A percentile compares a stretch with the other conserved stretches of the same genome.
phyloP scores from a whole-genome alignment of 2,113 vertebrate species.

The Mobula hypostoma region DNA sequence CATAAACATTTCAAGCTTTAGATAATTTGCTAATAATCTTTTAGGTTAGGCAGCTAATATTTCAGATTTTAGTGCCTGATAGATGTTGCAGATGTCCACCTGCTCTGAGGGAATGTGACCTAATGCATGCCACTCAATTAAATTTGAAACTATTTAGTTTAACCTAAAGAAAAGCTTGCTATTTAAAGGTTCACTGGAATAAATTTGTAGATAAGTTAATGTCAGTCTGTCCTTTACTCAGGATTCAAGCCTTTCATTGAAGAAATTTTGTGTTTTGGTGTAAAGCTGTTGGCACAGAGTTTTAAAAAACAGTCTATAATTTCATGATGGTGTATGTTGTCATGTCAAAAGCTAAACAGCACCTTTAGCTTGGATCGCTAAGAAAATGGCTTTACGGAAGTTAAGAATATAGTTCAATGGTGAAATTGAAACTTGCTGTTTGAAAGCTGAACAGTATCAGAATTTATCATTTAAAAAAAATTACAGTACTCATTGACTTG shows the following conservation, averaged over 20 bases:
- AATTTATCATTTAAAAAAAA: neutral
- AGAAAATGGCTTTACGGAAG: neutral
- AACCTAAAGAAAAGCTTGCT: neutral
- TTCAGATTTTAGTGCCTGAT: slow-evolving; percentile 18
- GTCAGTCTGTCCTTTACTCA: neutral
- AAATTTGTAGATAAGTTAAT: neutral
- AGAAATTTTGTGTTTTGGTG: neutral
- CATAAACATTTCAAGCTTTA: slow-evolving; percentile 2
- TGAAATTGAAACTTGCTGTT: neutral
- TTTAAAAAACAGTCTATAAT: neutral
- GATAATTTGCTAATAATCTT: slow-evolving; percentile 8
- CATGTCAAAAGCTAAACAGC: neutral
- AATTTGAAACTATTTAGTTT: slow-evolving; percentile 7
- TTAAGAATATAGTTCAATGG: neutral
- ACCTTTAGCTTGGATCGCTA: neutral
- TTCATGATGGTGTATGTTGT: too few species aligned
- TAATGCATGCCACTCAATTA: neutral
- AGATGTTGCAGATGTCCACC: slow-evolving; percentile 6
- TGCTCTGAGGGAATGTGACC: slow-evolving; percentile 17
- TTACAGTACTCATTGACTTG: neutral
- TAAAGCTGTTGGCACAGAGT: neutral
- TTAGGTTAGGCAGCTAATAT: neutral
- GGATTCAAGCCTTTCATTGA: neutral
- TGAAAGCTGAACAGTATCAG: neutral
- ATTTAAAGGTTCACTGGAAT: neutral